phyloP scores from a whole-genome alignment of 2,797 vertebrate species.

The Rallus crepitans region DNA sequence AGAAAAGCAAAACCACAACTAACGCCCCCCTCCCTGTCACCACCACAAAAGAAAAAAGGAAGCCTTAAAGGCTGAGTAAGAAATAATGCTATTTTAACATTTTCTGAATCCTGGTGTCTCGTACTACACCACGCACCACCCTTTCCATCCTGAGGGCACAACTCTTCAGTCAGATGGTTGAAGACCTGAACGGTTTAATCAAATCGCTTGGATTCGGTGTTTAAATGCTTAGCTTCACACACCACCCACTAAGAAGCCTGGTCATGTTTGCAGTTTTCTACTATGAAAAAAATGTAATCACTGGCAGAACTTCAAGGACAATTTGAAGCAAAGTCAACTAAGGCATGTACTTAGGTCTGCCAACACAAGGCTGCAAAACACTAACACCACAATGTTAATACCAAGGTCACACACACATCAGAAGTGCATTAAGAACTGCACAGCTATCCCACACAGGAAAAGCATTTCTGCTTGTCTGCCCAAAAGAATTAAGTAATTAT shows the following conservation, averaged over 20 bases:
- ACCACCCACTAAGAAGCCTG: background rate
- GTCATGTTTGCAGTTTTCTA: background rate
- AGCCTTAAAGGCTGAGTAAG: background rate
- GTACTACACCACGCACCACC: background rate
- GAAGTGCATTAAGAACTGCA: constrained; percentile 2
- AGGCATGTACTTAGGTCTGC: background rate
- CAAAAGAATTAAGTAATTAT: background rate
- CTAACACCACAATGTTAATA: background rate
- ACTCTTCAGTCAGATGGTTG: background rate
- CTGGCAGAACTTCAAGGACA: constrained; percentile 12
- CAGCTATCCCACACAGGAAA: background rate
- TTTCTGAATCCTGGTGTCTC: background rate
- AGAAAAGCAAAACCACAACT: background rate
- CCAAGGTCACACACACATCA: background rate
- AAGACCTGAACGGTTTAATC: background rate
- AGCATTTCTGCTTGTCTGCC: background rate
- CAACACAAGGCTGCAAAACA: background rate
- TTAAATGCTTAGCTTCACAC: background rate
- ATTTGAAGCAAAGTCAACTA: background rate
- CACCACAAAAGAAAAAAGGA: background rate
- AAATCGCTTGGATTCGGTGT: background rate
- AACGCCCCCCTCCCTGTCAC: fast-evolving
- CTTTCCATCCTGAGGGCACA: background rate
- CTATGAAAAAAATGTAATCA: background rate
- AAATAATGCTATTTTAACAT: background rate